Evolutionary conservation across 2,797 vertebrate genomes (phyloP), one percentile per base, ranked within the genome.

Genomic region (Otolemur crassicaudatus): DNA sequence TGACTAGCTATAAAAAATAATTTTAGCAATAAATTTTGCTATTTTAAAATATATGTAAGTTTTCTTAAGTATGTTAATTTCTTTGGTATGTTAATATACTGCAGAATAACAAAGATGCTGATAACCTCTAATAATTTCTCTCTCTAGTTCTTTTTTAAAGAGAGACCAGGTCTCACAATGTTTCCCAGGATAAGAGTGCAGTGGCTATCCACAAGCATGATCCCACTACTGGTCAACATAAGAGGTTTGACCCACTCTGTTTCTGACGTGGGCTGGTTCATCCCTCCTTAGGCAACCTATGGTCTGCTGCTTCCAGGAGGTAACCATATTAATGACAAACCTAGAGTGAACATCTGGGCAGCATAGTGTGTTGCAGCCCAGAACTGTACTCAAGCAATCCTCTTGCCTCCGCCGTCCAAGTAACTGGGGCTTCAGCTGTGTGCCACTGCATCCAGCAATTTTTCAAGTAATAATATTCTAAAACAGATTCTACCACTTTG

Each of bases 1-100:
- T 86, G 20, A 90, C 6, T 7, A 88, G 56, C n/a, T 53, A 94
- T 86, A 89, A 80, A 90, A 91, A 90, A 72, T 77, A 94, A 87
- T 90, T 81, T 95, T 31, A 94, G 60, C 12, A 90, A 73, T 86
- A 10, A 92, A 90, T n/a, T 95, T 9, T 79, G 37, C 31, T 85
- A 92, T 97, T 90, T 63, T 79, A 79, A 92, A 92, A 81, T 65
- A 80, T 12, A 70, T 43, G 70, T 60, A 53, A 63, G 67, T 23
- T 91, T 87, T 86, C 56, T 92, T 63, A 90, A 79, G 69, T 37
- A 72, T 56, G 34, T 90, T 34, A 82, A 58, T 17, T 81, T 70
- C 1, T 76, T 34, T 85, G 40, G 46, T 72, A 13, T 53, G 83
- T 34, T 91, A 93, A 83, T 37, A 81, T 61, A 81, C 0, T 46